Evolutionary conservation across 2,797 vertebrate species (phyloP).

Genomic region (Hydrolagus colliei): DNA sequence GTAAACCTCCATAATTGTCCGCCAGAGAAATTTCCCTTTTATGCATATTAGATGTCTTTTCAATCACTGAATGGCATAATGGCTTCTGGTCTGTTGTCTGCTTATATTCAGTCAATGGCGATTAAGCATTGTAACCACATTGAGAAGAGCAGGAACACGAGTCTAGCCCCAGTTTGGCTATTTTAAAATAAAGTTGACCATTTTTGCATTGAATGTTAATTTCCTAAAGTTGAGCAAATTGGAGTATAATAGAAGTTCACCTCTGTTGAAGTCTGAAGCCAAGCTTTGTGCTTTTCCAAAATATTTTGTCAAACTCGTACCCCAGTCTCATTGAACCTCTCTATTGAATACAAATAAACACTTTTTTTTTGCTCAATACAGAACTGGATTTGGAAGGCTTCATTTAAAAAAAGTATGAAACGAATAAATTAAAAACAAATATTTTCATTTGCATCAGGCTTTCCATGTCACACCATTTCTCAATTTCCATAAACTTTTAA

Average conservation of each 20-base stretch:
- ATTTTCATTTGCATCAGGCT: not conserved
- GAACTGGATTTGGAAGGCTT: not conserved
- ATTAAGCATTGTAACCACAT: constrained; percentile 18
- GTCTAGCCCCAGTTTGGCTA: not conserved
- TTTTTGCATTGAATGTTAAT: constrained; percentile 18
- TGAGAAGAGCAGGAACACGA: not conserved
- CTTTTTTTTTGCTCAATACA: constrained; percentile 2
- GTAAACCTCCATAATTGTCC: not conserved
- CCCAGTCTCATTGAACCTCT: not conserved
- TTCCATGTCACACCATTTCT: constrained; percentile 5
- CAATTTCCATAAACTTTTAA: not conserved
- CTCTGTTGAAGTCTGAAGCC: not conserved
- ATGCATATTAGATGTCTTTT: not conserved
- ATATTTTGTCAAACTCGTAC: constrained; percentile 6
- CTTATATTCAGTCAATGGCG: constrained; percentile 14
- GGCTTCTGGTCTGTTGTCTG: not conserved
- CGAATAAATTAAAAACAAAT: not conserved
- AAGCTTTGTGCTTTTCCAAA: constrained; percentile 7
- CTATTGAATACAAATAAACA: not conserved
- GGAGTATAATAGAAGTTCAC: not conserved
- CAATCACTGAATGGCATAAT: not conserved
- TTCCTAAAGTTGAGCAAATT: not conserved
- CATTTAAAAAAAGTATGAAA: not conserved
- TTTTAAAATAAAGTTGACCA: not conserved
- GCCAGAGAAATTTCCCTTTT: not conserved